A percentile compares a stretch with the other conserved stretches of the same genome.
These are phyloP conservation scores for Taurulus bubalis DNA, from an alignment of 2,113 vertebrate species.

Conservation along the genomic window DNA sequence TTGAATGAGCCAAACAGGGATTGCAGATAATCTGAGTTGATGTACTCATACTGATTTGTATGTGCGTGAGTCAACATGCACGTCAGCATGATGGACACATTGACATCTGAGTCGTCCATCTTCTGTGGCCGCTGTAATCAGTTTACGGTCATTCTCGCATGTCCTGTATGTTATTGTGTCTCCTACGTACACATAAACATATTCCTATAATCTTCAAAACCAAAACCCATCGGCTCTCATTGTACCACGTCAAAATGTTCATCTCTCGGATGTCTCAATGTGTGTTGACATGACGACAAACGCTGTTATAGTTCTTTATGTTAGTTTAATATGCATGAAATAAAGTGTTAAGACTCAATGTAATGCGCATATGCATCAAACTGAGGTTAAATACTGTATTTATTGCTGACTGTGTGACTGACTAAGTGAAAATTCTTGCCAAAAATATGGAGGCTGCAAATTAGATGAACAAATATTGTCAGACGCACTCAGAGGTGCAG, in stretches of 20 bases:
- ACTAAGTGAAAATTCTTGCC: conserved; percentile 27
- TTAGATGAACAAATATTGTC: conserved; percentile 56
- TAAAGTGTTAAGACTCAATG: neutral
- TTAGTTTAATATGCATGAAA: neutral
- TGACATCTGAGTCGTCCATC: conserved; percentile 67
- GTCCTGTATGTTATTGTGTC: conserved; percentile 44
- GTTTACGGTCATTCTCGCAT: conserved; percentile 54
- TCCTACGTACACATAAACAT: conserved; percentile 29
- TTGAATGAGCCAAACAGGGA: neutral
- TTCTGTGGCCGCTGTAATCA: conserved; percentile 59
- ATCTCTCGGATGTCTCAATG: conserved; percentile 12
- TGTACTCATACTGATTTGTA: conserved; percentile 14
- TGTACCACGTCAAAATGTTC: conserved; percentile 17
- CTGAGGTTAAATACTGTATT: neutral
- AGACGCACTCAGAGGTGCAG: conserved; percentile 25
- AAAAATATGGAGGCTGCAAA: conserved; percentile 31
- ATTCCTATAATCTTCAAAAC: conserved; percentile 39
- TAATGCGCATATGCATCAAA: neutral
- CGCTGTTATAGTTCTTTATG: neutral
- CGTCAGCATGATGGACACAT: conserved; percentile 48
- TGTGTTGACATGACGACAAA: conserved; percentile 6
- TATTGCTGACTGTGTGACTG: neutral
- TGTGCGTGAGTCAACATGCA: conserved; percentile 14
- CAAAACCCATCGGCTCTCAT: conserved; percentile 7
- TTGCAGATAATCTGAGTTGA: conserved; percentile 32